Evolutionary conservation across 2,113 vertebrate genomes (phyloP), one percentile per base, ranked within the genome.

Genomic region (Enhydra lutris): DNA sequence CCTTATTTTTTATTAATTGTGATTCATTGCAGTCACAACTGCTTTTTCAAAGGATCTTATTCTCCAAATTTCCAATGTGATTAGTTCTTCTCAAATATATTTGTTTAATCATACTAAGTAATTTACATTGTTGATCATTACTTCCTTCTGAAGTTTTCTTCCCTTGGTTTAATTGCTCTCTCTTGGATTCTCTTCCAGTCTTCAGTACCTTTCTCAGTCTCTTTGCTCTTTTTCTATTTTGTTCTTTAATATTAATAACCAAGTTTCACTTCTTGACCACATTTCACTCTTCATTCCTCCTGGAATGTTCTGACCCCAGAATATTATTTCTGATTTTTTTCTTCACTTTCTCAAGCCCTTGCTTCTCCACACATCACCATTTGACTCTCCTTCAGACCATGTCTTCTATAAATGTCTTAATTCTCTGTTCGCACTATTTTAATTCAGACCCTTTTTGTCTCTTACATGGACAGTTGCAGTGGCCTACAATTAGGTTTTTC

Each of bases 61-160:
- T 21, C n/a, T 88, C 15, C 8, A 8, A 47, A 79, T 83, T 89
- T 94, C 73, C 26, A 59, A 69, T 87, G 78, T 29, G 67, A 52
- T 89, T 95, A 63, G 9, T 26, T 89, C 57, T 36, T 89, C 9
- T 96, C 34, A 65, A 88, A 45, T 89, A 24, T 29, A 26, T 59
- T 31, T 93, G 20, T 93, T 82, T 59, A 80, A 50, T 94, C 82
- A 82, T 82, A 52, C 10, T 76, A 34, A 73, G 6, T 86, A 47
- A 6, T 78, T 86, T 81, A 39, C 5, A 45, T 91, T 76, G 39
- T 59, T 79, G 34, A 83, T 92, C 24, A 87, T 55, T 55, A 90
- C 8, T 92, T 95, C 18, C 21, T 2, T 88, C 59, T 84, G 15
- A 96, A 81, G 50, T 88, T 94, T 97, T 84, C 45, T 84, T 73